Conservation (phyloP, 2,888 invertebrate genomes). For the Plebejus melissa region DNA sequence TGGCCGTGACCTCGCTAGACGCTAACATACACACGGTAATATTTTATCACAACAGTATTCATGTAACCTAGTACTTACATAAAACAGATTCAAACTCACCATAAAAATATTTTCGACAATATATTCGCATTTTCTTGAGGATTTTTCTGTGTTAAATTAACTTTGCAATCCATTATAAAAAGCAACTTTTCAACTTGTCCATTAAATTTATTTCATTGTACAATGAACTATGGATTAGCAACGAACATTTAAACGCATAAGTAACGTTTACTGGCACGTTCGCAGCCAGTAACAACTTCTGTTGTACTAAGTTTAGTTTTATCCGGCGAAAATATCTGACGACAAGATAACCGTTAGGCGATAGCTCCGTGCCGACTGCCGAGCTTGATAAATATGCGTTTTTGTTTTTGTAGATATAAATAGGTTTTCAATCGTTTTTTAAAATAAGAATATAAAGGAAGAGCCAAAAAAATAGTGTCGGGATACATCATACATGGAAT, state of each 20-base stretch:
- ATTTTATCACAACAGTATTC: not conserved
- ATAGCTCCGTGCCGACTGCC: not conserved
- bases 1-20: not conserved
- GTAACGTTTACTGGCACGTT: not conserved
- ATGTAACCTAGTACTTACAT: not conserved
- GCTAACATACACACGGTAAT: not conserved
- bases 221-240: not conserved
- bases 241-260: not conserved
- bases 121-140: conserved; percentile 78
- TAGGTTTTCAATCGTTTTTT: not conserved
- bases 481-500: too few species aligned
- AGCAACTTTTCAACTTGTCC: not conserved
- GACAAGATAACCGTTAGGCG: not conserved
- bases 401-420: not conserved
- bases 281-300: not conserved
- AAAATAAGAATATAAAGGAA: too few species aligned
- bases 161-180: conserved; percentile 78
- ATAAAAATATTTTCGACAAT: conserved; percentile 79
- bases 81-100: conserved; percentile 70
- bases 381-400: not conserved
- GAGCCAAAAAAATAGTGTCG: too few species aligned
- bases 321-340: not conserved
- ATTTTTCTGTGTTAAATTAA: conserved; percentile 78
- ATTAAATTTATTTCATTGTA: not conserved
- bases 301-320: conserved; percentile 6